Evolutionary conservation across 2,113 vertebrate species (phyloP), one percentile per base, ranked within the genome.

Genomic region (Macrotis lagotis): DNA sequence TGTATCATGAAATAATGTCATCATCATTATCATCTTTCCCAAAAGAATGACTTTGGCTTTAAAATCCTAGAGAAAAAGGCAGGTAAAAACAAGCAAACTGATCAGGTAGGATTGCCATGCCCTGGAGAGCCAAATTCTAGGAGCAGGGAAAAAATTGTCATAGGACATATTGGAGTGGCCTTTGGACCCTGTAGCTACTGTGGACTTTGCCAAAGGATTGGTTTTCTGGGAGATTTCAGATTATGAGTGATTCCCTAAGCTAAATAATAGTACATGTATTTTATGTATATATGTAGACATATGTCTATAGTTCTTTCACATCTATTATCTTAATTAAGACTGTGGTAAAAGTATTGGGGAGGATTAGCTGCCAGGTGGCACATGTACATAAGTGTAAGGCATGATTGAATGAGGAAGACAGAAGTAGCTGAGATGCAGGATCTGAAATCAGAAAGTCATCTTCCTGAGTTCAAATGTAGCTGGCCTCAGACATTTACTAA

Each of bases 241-340:
- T 37, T 44, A 83, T n/a, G 66, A 5, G n/a, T 44, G 37, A n/a
- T 83, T 83, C 16, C 37, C 66, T 44, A 44, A 83, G n/a, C n/a
- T 83, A 44, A 74, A 44, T 44, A 74, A 74, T n/a, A 74, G 66
- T 59, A 19, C n/a, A n/a, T n/a, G n/a, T n/a, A n/a, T n/a, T 44
- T n/a, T n/a, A 37, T 66, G 4, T 66, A 22, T 66, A 59, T 59
- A 66, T 28, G 31, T 14, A 92, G 93, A 52, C 25, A 92, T 37
- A 52, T 52, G 44, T 90, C 52, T 50, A 9, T 92, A 52, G 28
- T 49, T 93, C 16, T 95, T 28, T 52, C 50, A 55, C 37, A 92
- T 88, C 48, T 66, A 50, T 93, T 89, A 92, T 90, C 37, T 74
- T 83, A 48, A 93, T 74, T 89, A 50, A 92, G 47, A 66, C 92